These are phyloP conservation scores for Meda fulgida DNA, from an alignment of 2,797 vertebrate genomes.

Conservation along the genomic window DNA sequence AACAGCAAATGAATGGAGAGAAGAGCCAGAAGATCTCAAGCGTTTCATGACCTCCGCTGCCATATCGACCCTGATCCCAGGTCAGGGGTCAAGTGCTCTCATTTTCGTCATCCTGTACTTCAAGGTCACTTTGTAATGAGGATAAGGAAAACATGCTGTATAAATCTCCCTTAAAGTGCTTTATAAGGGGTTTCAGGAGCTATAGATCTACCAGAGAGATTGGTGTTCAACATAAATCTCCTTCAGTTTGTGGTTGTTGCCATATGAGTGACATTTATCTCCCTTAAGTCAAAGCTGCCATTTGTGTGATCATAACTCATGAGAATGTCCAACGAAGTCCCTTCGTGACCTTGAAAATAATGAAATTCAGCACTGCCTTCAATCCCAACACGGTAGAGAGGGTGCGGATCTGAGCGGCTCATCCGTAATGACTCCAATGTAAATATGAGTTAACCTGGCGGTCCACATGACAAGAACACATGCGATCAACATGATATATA, in stretches of 20 bases:
- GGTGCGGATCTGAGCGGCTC: conserved; percentile 4
- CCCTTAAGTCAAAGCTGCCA: conserved; percentile 24
- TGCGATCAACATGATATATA: conserved; percentile 13
- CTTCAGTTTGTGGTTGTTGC: conserved; percentile 19
- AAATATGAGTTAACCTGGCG: conserved; percentile 64
- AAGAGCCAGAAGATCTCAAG: too few species aligned
- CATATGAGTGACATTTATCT: conserved; percentile 39
- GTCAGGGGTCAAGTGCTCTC: not conserved
- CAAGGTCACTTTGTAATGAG: conserved; percentile 3
- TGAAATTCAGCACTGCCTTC: conserved; percentile 23
- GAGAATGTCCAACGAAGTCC: conserved; percentile 4
- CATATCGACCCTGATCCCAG: not conserved
- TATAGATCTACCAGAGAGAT: not conserved
- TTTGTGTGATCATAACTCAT: conserved; percentile 19
- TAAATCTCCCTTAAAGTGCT: not conserved
- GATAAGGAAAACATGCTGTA: not conserved
- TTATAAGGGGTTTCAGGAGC: not conserved
- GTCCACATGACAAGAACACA: conserved; percentile 65
- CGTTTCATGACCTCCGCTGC: not conserved
- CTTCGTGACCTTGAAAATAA: conserved; percentile 23
- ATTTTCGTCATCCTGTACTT: not conserved
- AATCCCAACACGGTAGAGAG: conserved; percentile 5
- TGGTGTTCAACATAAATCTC: not conserved
- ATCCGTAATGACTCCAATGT: conserved; percentile 8
- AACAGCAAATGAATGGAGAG: not conserved